Conservation (phyloP, 2,113 vertebrate species). For the Hydrolagus affinis region DNA sequence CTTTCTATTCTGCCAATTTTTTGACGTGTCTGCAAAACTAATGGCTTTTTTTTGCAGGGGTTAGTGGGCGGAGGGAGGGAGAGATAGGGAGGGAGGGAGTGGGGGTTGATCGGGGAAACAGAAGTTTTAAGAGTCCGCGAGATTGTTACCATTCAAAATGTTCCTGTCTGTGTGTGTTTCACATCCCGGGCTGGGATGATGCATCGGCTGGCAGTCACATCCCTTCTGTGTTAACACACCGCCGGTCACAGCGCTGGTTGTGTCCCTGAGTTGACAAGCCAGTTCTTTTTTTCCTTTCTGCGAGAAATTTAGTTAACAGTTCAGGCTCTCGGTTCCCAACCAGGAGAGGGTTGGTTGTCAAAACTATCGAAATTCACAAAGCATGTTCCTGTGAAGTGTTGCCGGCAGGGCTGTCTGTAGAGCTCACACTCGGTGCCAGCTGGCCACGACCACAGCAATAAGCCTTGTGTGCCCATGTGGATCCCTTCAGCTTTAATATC, state of each 20-base stretch:
- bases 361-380: background rate
- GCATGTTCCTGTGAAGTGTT: background rate
- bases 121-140: background rate
- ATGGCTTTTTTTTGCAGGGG: background rate
- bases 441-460: background rate
- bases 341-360: background rate
- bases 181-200: background rate
- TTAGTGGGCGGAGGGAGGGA: too few relatives aligned
- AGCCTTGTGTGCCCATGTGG: background rate
- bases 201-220: background rate
- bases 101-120: background rate
- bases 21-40: conserved; percentile 13
- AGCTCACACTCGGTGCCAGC: background rate
- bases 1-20: conserved; percentile 11
- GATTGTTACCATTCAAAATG: background rate
- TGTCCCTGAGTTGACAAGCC: background rate
- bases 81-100: too few relatives aligned
- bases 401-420: background rate
- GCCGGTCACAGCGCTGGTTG: background rate
- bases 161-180: background rate
- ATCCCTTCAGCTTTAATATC: background rate
- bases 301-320: background rate
- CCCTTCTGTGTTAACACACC: background rate
- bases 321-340: background rate
- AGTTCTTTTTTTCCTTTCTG: background rate